phyloP scores from a whole-genome alignment of 1,140 invertebrate genomes.

The Ceratina australensis region DNA sequence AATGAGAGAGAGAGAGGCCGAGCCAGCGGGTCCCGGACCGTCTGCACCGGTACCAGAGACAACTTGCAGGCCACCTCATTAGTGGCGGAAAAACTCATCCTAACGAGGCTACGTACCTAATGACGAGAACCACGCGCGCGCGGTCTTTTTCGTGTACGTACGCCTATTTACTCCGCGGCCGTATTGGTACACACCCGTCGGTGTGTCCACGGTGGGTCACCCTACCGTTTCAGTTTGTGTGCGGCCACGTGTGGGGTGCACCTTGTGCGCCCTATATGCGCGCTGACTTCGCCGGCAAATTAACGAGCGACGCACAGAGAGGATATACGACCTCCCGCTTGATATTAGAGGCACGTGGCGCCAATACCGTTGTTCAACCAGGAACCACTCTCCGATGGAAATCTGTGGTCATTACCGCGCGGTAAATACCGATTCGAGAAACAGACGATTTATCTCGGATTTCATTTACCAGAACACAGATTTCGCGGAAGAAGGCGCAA shows the following conservation, averaged over 20 bases:
- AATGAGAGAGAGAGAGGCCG: not conserved
- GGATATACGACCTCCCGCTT: conserved; percentile 47
- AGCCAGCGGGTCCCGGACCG: conserved; percentile 16
- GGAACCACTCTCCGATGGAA: conserved; percentile 4
- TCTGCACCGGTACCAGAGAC: conserved; percentile 49
- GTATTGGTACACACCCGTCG: conserved; percentile 15
- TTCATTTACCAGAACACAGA: not conserved
- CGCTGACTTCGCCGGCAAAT: conserved; percentile 48
- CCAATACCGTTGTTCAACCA: conserved; percentile 30
- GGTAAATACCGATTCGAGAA: not conserved
- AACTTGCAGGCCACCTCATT: conserved; percentile 72
- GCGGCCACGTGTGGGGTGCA: conserved; percentile 49
- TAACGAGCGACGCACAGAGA: conserved; percentile 54
- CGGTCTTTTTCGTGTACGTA: conserved; percentile 45
- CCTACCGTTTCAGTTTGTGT: conserved; percentile 20
- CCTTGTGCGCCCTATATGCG: conserved; percentile 51
- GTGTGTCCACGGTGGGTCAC: not conserved
- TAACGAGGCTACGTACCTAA: conserved; percentile 74
- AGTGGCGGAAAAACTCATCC: conserved; percentile 73
- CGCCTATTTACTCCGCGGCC: conserved; percentile 53
- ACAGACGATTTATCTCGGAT: too few relatives aligned
- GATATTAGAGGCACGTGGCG: conserved; percentile 53
- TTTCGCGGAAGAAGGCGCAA: conserved; percentile 23
- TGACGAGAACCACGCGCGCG: conserved; percentile 68
- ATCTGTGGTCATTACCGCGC: not conserved